Percentiles rank a stretch among this genome's conserved stretches.
phyloP scores from a whole-genome alignment of 2,113 vertebrate species.

The Rhadina sibilatrix region DNA sequence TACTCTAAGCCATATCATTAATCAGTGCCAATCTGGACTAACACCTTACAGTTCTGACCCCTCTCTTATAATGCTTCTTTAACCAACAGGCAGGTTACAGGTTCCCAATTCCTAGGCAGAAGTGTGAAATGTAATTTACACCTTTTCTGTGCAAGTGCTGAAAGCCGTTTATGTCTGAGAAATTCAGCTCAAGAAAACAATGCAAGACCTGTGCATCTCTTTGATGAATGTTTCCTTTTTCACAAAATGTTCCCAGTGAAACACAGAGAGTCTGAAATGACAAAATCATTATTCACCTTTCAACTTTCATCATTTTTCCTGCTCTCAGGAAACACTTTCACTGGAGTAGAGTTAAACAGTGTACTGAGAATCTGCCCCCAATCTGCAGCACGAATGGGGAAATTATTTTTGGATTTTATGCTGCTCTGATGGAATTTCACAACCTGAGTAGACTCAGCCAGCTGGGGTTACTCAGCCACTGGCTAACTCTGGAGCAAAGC shows the following conservation, averaged over 20 bases:
- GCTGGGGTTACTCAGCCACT: neutral
- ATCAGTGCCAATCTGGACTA: slow-evolving; percentile 1
- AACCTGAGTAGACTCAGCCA: neutral
- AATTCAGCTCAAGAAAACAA: slow-evolving; percentile 7
- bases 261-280: neutral
- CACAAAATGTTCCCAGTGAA: neutral
- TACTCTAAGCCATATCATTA: neutral
- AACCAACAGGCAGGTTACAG: neutral
- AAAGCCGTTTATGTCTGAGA: neutral
- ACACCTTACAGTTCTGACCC: neutral
- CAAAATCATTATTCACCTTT: neutral
- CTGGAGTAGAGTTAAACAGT: neutral
- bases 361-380: neutral
- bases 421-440: neutral
- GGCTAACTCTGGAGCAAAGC: neutral
- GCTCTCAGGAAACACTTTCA: neutral
- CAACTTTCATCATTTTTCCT: neutral
- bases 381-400: neutral
- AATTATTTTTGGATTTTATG: neutral
- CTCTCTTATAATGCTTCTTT: neutral
- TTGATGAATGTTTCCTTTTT: neutral
- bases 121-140: slow-evolving; percentile 59
- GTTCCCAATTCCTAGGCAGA: neutral
- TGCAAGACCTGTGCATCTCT: neutral
- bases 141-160: neutral